Base-by-base conservation (phyloP, 2,888 invertebrate genomes). In the Drosophila yooni region DNA sequence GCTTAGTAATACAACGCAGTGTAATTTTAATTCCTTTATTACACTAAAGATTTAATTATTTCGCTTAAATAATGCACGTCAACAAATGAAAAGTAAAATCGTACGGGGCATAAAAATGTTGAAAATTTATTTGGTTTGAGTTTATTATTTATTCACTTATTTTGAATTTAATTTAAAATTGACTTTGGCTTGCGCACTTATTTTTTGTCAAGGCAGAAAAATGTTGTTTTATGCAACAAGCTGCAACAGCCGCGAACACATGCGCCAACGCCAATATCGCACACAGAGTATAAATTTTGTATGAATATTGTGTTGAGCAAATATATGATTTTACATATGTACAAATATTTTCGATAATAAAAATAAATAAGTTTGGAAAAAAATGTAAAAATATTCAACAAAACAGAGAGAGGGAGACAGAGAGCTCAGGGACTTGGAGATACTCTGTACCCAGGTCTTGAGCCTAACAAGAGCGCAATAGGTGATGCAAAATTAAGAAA, bases 121-220 rank as follows among this genome's bases (percentile, higher is more conserved):
- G 15, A 21, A 13, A 34, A 53, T 43, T 56, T 75, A 10, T 65
- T 48, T 62, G 27, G 64, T 40, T 62, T 51, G 40, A 40, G 34
- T 48, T 46, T n/a, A 65, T 70, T 70, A 80, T 46, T 70, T 64
- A 76, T 76, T 76, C 62, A 79, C 54, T 73, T 70, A 61, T 61
- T 52, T 53, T 66, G 61, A 63, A 57, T 58, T 58, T 54, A 54
- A 57, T 58, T 58, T 57, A 54, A 56, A 33, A 40, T 64, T 57
- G 48, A 27, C 46, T 50, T 50, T 51, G 53, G 34, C 60, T 46
- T 61, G 43, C 33, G 36, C 52, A 29, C 40, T 57, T 40, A 52
- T 46, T 53, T 68, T 62, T 61, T 58, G 73, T 57, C 52, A 62
- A 65, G 52, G 40, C 51, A 46, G 29, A 40, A 25, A 46, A 71